phyloP scores from a whole-genome alignment of 2,888 invertebrate genomes.

The Acrobeloides nanus region DNA sequence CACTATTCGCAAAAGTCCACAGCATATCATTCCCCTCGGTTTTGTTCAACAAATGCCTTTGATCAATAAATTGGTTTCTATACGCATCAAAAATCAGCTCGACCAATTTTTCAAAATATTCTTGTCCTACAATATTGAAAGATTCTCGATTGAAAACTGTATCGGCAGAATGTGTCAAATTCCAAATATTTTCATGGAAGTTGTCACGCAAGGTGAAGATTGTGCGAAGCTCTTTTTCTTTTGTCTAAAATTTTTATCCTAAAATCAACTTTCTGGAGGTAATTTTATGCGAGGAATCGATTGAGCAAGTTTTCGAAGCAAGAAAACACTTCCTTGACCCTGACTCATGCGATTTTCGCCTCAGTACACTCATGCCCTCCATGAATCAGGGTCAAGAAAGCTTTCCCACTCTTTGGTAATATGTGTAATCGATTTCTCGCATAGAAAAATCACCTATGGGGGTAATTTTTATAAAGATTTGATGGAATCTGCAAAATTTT shows the following conservation, averaged over 20 bases:
- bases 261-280: too few relatives aligned
- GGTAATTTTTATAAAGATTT: too few relatives aligned
- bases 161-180: conserved; percentile 44
- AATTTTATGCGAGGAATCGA: too few relatives aligned
- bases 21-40: conserved; percentile 42
- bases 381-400: too few relatives aligned
- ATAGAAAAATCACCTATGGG: too few relatives aligned
- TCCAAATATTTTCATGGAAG: conserved; percentile 52
- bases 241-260: conserved; percentile 28
- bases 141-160: conserved; percentile 47
- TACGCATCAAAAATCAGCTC: conserved; percentile 36
- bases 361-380: too few relatives aligned
- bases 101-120: conserved; percentile 46
- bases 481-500: too few relatives aligned
- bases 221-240: conserved; percentile 38
- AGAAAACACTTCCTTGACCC: too few relatives aligned
- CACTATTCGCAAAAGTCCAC: conserved; percentile 52
- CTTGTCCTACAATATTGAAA: conserved; percentile 47
- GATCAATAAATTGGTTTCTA: conserved; percentile 50
- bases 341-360: too few relatives aligned
- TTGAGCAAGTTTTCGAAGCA: too few relatives aligned
- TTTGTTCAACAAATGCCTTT: conserved; percentile 44
- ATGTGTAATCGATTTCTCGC: too few relatives aligned
- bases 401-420: too few relatives aligned
- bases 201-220: conserved; percentile 44